Evolutionary conservation across 2,113 vertebrate genomes (phyloP), one percentile per base, ranked within the genome.

Genomic region (Elanus axillaris): DNA sequence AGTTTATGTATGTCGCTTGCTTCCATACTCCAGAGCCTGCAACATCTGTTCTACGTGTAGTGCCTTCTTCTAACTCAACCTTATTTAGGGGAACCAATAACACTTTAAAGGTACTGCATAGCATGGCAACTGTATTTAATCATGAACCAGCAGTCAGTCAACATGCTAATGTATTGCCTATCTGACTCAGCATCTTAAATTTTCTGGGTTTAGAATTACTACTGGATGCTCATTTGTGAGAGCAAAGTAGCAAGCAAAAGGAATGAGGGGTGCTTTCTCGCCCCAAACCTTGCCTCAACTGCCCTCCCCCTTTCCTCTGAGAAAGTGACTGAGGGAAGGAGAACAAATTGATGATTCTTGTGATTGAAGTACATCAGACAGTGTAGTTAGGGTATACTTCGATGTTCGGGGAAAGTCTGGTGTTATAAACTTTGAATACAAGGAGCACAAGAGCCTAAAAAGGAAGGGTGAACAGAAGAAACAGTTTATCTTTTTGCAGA

Each of bases 41-140:
- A 88, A 53, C 38, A 76, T 91, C 94, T 96, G 72, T 91, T 90
- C 79, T 63, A 74, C 20, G 8, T 86, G 63, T 88, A 69, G 62
- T 96, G 88, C 96, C 96, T 94, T 86, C 91, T 93, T 94, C 81
- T 91, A 74, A 81, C 50, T 55, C 72, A 68, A 42, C 71, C 80
- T 94, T 71, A 42, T 43, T n/a, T 96, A 71, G 85, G 92, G 86
- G 40, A 67, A 64, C 52, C 38, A 85, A 7, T 77, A 78, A 69
- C 34, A 75, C 62, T 87, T 34, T 47, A 93, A 58, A 86, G 58
- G 93, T 59, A 88, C 68, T 66, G 29, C 75, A 64, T 82, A 76
- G 90, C 90, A 71, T 93, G 94, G 84, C 86, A 93, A 92, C 68
- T 95, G 64, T 92, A 90, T 94, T 93, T 96, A 91, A 88, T 84